Percentiles rank a stretch among this genome's conserved stretches.
Conservation (phyloP, 2,797 vertebrate genomes). For the Ctenopoma multispine region DNA sequence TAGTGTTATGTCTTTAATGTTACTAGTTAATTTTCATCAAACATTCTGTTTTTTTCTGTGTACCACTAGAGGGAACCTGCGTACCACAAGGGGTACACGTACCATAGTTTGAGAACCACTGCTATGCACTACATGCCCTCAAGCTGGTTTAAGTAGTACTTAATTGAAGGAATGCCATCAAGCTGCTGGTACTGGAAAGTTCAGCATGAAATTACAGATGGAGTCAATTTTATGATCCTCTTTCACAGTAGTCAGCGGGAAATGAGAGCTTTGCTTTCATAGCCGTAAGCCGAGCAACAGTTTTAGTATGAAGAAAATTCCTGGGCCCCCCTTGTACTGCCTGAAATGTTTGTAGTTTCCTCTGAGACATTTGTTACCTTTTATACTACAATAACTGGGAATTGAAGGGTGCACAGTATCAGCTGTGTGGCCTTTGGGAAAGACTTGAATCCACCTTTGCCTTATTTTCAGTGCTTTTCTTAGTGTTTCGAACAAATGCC, state of each 20-base stretch:
- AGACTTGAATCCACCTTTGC: slow-evolving; percentile 15
- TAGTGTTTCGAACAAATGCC: slow-evolving; percentile 17
- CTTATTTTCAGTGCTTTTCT: slow-evolving; percentile 13
- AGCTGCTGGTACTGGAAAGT: slow-evolving; percentile 73
- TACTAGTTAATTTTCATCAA: too few relatives aligned
- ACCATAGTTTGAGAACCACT: too few relatives aligned
- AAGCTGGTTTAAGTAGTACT: slow-evolving; percentile 28
- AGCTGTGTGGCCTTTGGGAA: slow-evolving; percentile 11
- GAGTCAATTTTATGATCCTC: slow-evolving; percentile 82
- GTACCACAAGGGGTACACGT: too few relatives aligned
- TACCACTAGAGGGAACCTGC: too few relatives aligned
- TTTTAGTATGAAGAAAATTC: slow-evolving; percentile 71
- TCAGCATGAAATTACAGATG: slow-evolving; percentile 79
- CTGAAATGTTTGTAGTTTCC: slow-evolving; percentile 46
- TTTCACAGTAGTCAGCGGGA: slow-evolving; percentile 84
- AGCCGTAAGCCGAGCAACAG: slow-evolving; percentile 61
- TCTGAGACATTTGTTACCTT: slow-evolving; percentile 52
- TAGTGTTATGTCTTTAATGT: too few relatives aligned
- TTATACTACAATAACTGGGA: slow-evolving; percentile 42
- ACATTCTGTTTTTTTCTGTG: too few relatives aligned
- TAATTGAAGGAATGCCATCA: slow-evolving; percentile 46
- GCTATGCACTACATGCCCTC: slow-evolving; percentile 3
- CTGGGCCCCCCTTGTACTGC: slow-evolving; percentile 25
- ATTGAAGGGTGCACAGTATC: slow-evolving; percentile 23
- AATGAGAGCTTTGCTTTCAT: slow-evolving; percentile 77